Evolutionary conservation across 2,113 vertebrate genomes (phyloP).

Genomic region (Heptranchias perlo): DNA sequence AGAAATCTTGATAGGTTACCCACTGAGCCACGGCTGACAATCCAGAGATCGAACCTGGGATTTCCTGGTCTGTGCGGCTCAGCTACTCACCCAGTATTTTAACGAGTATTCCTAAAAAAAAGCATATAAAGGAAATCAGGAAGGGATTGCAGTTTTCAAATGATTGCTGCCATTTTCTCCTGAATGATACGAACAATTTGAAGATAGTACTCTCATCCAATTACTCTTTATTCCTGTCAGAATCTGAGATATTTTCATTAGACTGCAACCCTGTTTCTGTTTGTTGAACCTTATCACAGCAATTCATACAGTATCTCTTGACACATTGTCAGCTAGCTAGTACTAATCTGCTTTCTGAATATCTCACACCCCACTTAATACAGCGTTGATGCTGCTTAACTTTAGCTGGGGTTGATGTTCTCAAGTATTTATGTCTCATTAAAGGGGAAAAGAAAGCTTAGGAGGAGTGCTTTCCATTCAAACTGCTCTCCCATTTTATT

Average conservation of each 20-base stretch:
- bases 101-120: neutral
- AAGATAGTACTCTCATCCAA: neutral
- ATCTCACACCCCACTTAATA: neutral
- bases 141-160: neutral
- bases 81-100: neutral
- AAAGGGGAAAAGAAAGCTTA: neutral
- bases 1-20: too few species aligned
- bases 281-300: neutral
- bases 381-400: neutral
- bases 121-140: neutral
- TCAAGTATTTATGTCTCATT: neutral
- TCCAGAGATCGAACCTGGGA: neutral
- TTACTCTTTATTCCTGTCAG: neutral
- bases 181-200: neutral
- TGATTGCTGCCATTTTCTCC: neutral
- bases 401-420: neutral
- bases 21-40: too few species aligned
- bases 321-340: neutral
- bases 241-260: neutral
- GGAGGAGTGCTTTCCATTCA: neutral
- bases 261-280: neutral
- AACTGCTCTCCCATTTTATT: neutral
- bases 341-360: neutral
- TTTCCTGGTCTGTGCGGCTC: neutral
- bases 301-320: neutral